These are phyloP conservation scores for Jordanella pulchra DNA, from an alignment of 2,797 vertebrate species.

Conservation along the genomic window DNA sequence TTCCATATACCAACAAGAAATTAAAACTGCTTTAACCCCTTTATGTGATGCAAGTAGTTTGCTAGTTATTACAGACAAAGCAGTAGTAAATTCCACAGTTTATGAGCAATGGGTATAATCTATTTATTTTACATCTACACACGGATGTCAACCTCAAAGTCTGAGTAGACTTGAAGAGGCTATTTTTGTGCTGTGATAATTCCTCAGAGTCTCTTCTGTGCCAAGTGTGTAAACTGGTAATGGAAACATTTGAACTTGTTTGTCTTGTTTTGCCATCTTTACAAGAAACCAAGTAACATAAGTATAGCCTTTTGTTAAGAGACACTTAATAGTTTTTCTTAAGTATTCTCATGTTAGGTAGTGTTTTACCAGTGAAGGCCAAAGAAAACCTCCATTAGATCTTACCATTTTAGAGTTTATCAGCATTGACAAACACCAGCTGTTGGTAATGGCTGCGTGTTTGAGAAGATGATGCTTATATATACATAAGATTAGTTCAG, in stretches of 20 bases:
- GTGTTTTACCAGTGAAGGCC: background rate
- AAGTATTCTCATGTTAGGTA: background rate
- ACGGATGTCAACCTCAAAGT: background rate
- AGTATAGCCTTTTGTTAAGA: background rate
- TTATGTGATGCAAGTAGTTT: background rate
- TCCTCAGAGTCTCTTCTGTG: conserved; percentile 1
- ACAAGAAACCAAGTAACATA: background rate
- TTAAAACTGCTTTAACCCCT: no score
- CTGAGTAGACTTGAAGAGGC: background rate
- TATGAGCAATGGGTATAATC: background rate
- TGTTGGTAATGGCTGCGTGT: background rate
- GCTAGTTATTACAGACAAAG: background rate
- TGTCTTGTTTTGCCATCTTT: conserved; percentile 24
- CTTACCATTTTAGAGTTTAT: background rate
- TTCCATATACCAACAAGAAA: no score
- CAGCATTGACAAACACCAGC: background rate
- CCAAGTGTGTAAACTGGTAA: conserved; percentile 17
- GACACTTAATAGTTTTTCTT: background rate
- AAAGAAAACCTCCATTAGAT: no score
- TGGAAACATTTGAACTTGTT: conserved; percentile 33
- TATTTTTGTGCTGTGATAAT: conserved; percentile 11
- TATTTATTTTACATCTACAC: conserved; percentile 4
- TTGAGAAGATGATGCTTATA: background rate
- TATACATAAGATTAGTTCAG: background rate
- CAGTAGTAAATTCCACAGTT: no score